Percentiles rank a stretch among this genome's conserved stretches.
Conservation (phyloP, 2,113 vertebrate genomes). For the Periophthalmodon schlosseri region DNA sequence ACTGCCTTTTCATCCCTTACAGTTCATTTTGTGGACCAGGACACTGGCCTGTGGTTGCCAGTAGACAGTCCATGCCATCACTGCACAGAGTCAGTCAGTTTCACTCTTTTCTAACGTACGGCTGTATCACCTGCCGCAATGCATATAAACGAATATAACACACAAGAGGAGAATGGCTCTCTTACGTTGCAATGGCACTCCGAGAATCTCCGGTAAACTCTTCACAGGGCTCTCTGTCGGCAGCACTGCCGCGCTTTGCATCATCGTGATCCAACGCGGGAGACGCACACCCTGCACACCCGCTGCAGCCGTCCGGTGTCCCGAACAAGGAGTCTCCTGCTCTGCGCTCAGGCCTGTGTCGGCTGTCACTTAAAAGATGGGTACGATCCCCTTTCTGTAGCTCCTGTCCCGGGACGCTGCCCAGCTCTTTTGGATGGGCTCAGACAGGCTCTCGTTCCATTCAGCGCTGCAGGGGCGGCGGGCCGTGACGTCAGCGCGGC, state of each 20-base stretch:
- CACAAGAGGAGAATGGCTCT: slow-evolving; percentile 73
- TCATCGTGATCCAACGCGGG: slow-evolving; percentile 85
- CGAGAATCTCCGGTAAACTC: slow-evolving; percentile 96
- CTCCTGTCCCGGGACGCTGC: slow-evolving; percentile 47
- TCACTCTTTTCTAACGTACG: not conserved
- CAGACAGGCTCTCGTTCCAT: slow-evolving; percentile 85
- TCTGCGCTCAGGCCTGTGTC: not conserved
- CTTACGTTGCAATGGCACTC: slow-evolving; percentile 96
- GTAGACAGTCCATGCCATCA: slow-evolving; percentile 4
- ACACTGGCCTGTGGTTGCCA: slow-evolving; percentile 30
- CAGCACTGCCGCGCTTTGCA: slow-evolving; percentile 94
- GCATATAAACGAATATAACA: not conserved
- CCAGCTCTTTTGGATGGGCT: slow-evolving; percentile 74
- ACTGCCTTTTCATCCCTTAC: not conserved
- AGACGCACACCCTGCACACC: slow-evolving; percentile 67
- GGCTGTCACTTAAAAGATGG: slow-evolving; percentile 4
- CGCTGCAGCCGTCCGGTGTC: slow-evolving; percentile 59
- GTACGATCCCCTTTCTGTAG: slow-evolving; percentile 2
- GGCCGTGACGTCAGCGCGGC: slow-evolving; percentile 86
- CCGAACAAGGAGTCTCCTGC: slow-evolving; percentile 10
- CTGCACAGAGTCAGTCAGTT: slow-evolving; percentile 21
- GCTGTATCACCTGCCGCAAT: not conserved
- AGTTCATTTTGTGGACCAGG: not conserved
- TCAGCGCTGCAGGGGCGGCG: slow-evolving; percentile 88
- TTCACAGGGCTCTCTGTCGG: slow-evolving; percentile 91